Conservation (phyloP, 2,113 vertebrate genomes). For the Chelonoidis abingdonii region DNA sequence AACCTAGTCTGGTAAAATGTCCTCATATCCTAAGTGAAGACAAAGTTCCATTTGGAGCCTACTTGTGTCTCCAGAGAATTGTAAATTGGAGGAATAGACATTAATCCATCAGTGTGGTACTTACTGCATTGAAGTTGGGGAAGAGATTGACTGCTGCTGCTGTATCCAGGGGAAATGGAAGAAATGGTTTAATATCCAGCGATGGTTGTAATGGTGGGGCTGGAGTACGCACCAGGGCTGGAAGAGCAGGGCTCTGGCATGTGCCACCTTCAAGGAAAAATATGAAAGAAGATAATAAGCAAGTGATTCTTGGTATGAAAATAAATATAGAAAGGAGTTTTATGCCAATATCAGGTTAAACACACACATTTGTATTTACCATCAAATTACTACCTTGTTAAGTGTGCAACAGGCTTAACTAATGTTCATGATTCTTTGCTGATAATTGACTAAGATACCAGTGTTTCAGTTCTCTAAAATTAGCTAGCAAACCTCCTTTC, state of each 20-base stretch:
- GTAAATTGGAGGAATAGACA: neutral
- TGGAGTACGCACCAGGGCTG: slow-evolving; percentile 90
- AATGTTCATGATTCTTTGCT: neutral
- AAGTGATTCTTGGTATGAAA: accelerated
- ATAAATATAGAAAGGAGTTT: neutral
- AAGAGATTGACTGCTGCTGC: slow-evolving; percentile 90
- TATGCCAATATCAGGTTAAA: neutral
- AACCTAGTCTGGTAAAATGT: neutral
- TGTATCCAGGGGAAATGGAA: slow-evolving; percentile 91
- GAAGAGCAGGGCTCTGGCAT: slow-evolving; percentile 94
- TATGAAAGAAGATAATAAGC: slow-evolving; percentile 51
- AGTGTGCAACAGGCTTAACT: neutral
- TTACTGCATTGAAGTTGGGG: slow-evolving; percentile 94
- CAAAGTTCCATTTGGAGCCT: slow-evolving; percentile 10
- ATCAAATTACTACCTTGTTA: neutral
- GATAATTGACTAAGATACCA: neutral
- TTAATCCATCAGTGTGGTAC: slow-evolving; percentile 57
- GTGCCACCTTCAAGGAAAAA: slow-evolving; percentile 85
- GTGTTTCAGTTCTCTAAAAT: neutral
- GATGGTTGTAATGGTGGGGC: slow-evolving; percentile 88
- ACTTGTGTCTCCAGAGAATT: neutral
- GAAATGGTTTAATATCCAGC: slow-evolving; percentile 93
- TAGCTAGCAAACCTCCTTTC: neutral
- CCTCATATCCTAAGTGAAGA: neutral
- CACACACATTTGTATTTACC: neutral